Conservation (phyloP, 2,113 vertebrate species). For the Zingel zingel region DNA sequence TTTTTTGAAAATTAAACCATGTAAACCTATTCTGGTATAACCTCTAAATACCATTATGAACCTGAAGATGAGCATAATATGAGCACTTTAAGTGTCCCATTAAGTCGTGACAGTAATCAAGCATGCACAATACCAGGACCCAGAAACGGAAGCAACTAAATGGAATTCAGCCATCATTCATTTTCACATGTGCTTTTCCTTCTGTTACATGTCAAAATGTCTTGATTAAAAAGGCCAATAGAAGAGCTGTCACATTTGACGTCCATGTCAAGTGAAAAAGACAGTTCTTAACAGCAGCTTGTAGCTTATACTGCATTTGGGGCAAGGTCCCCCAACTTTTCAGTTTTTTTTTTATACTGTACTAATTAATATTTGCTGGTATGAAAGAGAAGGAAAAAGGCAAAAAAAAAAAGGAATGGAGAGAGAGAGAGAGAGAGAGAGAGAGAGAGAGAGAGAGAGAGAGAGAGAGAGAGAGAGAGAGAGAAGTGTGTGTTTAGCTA, state of each 20-base stretch:
- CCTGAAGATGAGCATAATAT: not conserved
- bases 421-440: constrained; percentile 74
- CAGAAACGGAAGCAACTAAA: constrained; percentile 2
- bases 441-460: constrained; percentile 73
- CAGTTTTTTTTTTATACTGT: not conserved
- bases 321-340: not conserved
- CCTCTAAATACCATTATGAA: no score
- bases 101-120: constrained; percentile 1
- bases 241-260: not conserved
- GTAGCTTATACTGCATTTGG: not conserved
- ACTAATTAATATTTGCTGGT: constrained; percentile 45
- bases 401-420: constrained; percentile 42
- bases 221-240: not conserved
- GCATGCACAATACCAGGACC: not conserved
- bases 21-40: no score
- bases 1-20: no score
- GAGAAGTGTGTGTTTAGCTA: constrained; percentile 78
- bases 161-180: not conserved
- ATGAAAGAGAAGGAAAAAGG: constrained; percentile 43
- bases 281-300: not conserved
- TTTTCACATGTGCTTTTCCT: constrained; percentile 3
- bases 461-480: constrained; percentile 57
- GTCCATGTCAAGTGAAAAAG: not conserved
- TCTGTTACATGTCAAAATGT: not conserved
- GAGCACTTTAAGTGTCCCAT: not conserved